Evolutionary conservation across 2,888 invertebrate species (phyloP), one percentile per base, ranked within the genome.

Genomic region (Orthosia incerta): DNA sequence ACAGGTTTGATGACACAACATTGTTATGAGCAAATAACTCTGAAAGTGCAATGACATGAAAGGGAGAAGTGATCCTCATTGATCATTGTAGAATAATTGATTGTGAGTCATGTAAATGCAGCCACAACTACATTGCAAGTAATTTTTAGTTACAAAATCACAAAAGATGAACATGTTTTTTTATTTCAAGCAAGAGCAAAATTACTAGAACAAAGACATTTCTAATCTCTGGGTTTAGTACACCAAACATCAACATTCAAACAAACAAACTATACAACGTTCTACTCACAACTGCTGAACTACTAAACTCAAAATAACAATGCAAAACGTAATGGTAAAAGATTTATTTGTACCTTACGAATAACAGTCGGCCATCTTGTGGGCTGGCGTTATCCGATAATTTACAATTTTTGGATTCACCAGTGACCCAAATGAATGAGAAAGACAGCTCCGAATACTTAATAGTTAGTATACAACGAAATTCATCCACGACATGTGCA

Each of bases 341-440:
- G 88, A 91, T 92, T 91, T 92, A 92, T 93, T 93, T 85, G 93
- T 95, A 95, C 95, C 95, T 95, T 95, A 96, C 95, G 94, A 96
- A 95, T 93, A 95, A 95, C 94, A 94, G 96, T 95, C 96, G 96
- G 96, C 96, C 96, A 96, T 96, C 94, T 96, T 96, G 96, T 95
- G 93, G 95, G 94, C 95, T 95, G 88, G 95, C 96, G 95, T 95
- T 96, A 95, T 95, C 93, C 95, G 95, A 95, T 92, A 94, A 91
- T 90, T 91, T 93, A 91, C 87, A 88, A 91, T 89, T 91, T 92
- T 93, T 92, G 87, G 82, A 88, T 91, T 91, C 91, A 90, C 91
- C 91, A 87, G 84, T 88, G 89, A 91, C 90, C 91, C 89, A 88
- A 88, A 89, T 89, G 80, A 89, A 88, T 89, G 80, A 88, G 89